Conservation (phyloP, 2,888 invertebrate genomes). For the Drosophila kambysellisi region DNA sequence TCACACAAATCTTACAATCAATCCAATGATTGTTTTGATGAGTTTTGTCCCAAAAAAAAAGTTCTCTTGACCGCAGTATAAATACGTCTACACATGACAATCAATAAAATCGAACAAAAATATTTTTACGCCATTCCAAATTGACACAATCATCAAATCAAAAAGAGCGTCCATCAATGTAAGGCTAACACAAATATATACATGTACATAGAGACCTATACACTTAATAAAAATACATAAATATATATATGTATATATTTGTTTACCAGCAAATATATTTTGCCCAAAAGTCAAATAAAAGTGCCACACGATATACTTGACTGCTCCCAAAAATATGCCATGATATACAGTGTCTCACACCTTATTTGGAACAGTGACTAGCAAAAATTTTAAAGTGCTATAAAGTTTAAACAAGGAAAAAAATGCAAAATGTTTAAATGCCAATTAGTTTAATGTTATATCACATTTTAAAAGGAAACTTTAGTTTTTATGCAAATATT, state of each 20-base stretch:
- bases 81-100: conserved; percentile 40
- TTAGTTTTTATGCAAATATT: no score
- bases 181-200: conserved; percentile 13
- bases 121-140: conserved; percentile 54
- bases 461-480: no score
- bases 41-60: conserved; percentile 15
- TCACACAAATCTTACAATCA: conserved; percentile 13
- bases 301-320: conserved; percentile 37
- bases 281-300: conserved; percentile 30
- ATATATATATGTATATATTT: not conserved
- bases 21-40: conserved; percentile 40
- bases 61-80: conserved; percentile 38
- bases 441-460: no score
- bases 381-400: no score
- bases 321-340: conserved; percentile 40
- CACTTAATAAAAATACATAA: not conserved
- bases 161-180: conserved; percentile 61
- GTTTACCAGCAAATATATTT: conserved; percentile 11
- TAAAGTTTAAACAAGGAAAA: no score
- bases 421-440: no score
- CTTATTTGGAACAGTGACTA: no score
- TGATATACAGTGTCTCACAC: no score
- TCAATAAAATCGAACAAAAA: conserved; percentile 61
- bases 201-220: conserved; percentile 1
- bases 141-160: conserved; percentile 75